A percentile compares a stretch with the other conserved stretches of the same genome.
Conservation (phyloP, 2,797 vertebrate species). For the Allobates femoralis region DNA sequence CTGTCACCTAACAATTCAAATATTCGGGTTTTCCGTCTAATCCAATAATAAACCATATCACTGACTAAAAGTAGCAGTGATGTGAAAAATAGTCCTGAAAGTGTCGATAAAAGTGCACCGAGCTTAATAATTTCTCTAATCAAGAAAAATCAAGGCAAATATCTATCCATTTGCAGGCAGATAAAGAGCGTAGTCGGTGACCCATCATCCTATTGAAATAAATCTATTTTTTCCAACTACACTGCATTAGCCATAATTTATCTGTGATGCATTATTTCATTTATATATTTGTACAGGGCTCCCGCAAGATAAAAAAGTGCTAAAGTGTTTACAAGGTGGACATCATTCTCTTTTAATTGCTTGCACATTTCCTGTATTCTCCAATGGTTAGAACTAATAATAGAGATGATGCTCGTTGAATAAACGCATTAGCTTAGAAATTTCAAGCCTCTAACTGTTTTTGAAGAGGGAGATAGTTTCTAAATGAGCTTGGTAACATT, state of each 20-base stretch:
- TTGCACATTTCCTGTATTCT: slow-evolving; percentile 74
- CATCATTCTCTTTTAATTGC: slow-evolving; percentile 77
- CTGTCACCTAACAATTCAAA: background rate
- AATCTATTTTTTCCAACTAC: slow-evolving; percentile 70
- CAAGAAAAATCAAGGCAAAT: slow-evolving; percentile 66
- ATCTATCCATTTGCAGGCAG: slow-evolving; percentile 71
- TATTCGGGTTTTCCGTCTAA: background rate
- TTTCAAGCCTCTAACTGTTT: slow-evolving; percentile 72
- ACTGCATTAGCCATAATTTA: slow-evolving; percentile 77
- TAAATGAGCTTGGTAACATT: slow-evolving; percentile 78
- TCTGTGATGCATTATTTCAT: slow-evolving; percentile 76
- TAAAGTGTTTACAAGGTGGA: slow-evolving; percentile 72
- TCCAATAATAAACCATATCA: background rate
- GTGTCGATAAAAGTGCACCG: slow-evolving; percentile 31
- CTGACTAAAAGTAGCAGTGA: slow-evolving; percentile 10
- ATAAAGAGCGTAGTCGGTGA: slow-evolving; percentile 69
- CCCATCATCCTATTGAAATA: slow-evolving; percentile 68
- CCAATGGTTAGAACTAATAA: slow-evolving; percentile 72
- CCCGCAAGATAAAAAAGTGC: slow-evolving; percentile 74
- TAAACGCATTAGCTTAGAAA: slow-evolving; percentile 78
- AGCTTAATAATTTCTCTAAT: slow-evolving; percentile 67
- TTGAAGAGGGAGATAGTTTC: slow-evolving; percentile 74
- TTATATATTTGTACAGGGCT: slow-evolving; percentile 75
- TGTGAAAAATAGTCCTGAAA: background rate
- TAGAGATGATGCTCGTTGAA: slow-evolving; percentile 73